Base-by-base conservation (phyloP, 1,140 invertebrate species). In the Charaxes varanes region DNA sequence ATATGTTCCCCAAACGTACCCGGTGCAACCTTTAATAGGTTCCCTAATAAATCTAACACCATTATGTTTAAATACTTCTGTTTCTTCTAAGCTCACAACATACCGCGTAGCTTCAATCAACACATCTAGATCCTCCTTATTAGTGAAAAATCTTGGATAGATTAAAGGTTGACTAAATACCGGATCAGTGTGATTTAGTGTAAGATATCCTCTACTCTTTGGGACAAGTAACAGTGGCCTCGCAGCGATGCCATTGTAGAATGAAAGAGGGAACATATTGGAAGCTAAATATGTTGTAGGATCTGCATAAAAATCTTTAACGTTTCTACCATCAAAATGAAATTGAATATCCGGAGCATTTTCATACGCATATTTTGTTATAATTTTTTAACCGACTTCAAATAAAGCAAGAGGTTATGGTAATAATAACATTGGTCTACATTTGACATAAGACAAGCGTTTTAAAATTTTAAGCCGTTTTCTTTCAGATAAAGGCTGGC, bases 91-190 rank as follows among this genome's bases (percentile, higher is more conserved):
- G 16, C 84, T 70, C 11, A 89, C 54, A 0, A 84, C 82, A 23
- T 82, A 83, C 33, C 87, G 80, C 1, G 91, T 78, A 1, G 88
- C 90, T 13, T 86, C 78, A 0, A 91, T 70, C 6, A 91, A 70
- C 2, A 87, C 72, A 42, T 89, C 85, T 19, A 91, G 48, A 52
- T 93, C 92, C 24, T 88, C 84, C 18, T 86, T 77, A 61, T 89
- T 72, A 7, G 85, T 80, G 24, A 93, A 90, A 62, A 94, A 95
- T 54, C 93, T 92, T 0, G 95, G 88, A 62, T 93, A 90, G 22
- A 98, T 93, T 16, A 91, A 79, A 0, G 96, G 96, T 54, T 91
- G 90, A 5, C 90, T 86, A 31, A 87, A 87, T 28, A 82, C 34
- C 4, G 94, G 94, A 81, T 95, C 88, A 1, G 78, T 89, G 31